Base-by-base conservation (phyloP, 2,113 vertebrate genomes). In the Cranoglanis bouderius region DNA sequence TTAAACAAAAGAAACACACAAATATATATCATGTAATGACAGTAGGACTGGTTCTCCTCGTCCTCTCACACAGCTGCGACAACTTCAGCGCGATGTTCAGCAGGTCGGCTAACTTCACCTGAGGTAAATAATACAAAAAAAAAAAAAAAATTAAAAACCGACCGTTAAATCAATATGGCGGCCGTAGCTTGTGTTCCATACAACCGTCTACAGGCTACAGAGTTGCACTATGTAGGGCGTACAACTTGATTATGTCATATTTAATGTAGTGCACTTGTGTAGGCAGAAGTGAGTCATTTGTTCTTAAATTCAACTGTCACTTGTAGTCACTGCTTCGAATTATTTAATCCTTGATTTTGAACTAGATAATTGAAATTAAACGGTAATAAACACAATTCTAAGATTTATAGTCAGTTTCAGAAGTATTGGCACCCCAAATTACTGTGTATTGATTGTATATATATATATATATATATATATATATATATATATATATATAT, bases 91-190 rank as follows among this genome's bases (percentile, higher is more conserved):
- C 97, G 24, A 99, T 98, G 35, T 96, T 96, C 70, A 98, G 95
- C n/a, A 99, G 96, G 38, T 97, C 97, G 1, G 96, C 96, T 93
- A 99, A 43, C 96, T 97, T 98, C 91, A 97, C 96, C 98, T 99
- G 94, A 72, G n/a, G 90, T 49, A 86, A 83, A 90, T 57, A 85
- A n/a, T n/a, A n/a, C n/a, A n/a, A 29, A 70, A 88, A 10, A 16
- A 10, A 38, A 43, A 24, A 18, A 46, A 35, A 72, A 55, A 26
- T 38, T 35, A 46, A 3, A 43, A 29, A 35, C n/a, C 8, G 12
- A 46, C n/a, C 1, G 65, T 55, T 29, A 40, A 7, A 70, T 13
- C 18, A 72, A 49, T 46, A 18, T 49, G 29, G 43, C 10, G 46
- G n/a, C 0, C 0, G 7, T 26, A 19, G 81, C 0, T 10, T 26